Percentiles rank a stretch among this genome's conserved stretches.
Conservation (phyloP, 2,113 vertebrate species). For the Oreotrochilus melanogaster region DNA sequence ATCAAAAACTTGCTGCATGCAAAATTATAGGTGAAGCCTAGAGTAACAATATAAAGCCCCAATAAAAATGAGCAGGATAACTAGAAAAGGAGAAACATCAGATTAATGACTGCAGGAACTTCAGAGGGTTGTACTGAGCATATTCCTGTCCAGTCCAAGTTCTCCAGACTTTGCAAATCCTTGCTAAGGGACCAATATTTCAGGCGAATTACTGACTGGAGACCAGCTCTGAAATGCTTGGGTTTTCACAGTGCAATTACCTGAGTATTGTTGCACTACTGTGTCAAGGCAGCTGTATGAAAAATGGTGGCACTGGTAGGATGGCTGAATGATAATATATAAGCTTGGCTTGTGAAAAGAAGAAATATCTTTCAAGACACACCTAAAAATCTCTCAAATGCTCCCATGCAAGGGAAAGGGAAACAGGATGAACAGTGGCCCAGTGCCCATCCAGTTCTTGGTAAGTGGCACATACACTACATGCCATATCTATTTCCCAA, state of each 20-base stretch:
- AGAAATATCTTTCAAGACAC: neutral
- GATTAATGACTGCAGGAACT: neutral
- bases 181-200: neutral
- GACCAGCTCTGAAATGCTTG: neutral
- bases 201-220: neutral
- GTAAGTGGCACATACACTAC: rapidly evolving
- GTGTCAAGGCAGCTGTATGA: neutral
- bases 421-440: neutral
- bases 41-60: neutral
- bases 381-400: neutral
- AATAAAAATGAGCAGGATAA: neutral
- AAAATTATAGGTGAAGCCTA: neutral
- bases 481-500: neutral
- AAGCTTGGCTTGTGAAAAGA: neutral
- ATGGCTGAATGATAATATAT: neutral
- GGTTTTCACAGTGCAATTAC: neutral
- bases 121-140: neutral
- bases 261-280: neutral
- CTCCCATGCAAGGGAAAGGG: neutral
- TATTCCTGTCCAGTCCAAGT: neutral
- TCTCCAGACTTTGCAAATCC: neutral
- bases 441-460: neutral
- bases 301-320: neutral
- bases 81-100: neutral
- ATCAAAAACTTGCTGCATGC: neutral